Conservation (phyloP, 2,797 vertebrate genomes). For the Platalea minor region DNA sequence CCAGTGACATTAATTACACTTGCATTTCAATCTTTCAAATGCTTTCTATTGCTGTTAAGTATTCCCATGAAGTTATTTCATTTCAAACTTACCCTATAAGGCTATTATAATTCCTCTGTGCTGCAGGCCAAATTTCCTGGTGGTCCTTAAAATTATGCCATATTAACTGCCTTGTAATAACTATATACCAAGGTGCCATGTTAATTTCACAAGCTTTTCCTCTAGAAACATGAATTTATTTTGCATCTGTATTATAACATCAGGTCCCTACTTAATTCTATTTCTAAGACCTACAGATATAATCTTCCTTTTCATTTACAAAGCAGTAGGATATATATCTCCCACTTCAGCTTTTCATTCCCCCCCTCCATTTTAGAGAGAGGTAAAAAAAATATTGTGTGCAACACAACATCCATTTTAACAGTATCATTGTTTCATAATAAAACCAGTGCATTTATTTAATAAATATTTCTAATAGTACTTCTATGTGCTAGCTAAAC, state of each 20-base stretch:
- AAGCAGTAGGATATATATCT: background rate
- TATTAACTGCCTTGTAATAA: background rate
- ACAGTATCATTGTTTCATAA: background rate
- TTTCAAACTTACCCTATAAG: background rate
- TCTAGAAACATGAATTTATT: background rate
- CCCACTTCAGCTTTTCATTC: background rate
- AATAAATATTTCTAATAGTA: background rate
- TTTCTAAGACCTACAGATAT: background rate
- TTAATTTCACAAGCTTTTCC: background rate
- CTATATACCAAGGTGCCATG: background rate
- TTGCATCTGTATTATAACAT: background rate
- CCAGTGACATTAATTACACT: background rate
- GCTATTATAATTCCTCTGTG: background rate
- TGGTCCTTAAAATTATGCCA: slow-evolving; percentile 14
- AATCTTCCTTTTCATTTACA: background rate
- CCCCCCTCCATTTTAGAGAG: background rate
- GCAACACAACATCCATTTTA: background rate
- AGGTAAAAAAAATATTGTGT: background rate
- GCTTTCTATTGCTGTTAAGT: background rate
- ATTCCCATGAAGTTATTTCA: slow-evolving; percentile 2
- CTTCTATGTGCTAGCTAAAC: background rate
- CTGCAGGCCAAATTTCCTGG: slow-evolving; percentile 36
- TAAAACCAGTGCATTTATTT: background rate
- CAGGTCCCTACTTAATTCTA: background rate
- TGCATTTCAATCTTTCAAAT: background rate